Evolutionary conservation across 1,140 invertebrate species (phyloP).

Genomic region (Daktulosphaira vitifoliae): DNA sequence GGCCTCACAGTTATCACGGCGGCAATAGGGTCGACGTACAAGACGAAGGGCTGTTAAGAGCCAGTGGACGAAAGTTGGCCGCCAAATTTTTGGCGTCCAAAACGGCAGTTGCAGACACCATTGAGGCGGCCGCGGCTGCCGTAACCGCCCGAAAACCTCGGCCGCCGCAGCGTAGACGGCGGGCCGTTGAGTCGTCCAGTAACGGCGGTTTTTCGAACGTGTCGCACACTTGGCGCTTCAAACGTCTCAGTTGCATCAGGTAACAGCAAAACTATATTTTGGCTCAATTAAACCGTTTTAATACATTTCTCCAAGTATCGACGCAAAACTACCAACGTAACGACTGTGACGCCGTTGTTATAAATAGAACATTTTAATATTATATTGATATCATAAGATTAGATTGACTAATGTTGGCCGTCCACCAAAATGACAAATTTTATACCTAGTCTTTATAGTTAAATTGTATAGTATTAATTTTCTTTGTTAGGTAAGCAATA

Average conservation of each 20-base stretch:
- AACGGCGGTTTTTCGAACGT: constrained; percentile 26
- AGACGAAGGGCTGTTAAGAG: neutral
- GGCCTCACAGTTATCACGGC: neutral
- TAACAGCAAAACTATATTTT: no score
- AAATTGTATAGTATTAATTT: no score
- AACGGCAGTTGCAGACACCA: neutral
- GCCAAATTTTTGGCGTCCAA: constrained; percentile 13
- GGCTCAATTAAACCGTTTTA: no score
- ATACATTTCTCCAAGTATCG: no score
- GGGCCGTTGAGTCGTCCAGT: neutral
- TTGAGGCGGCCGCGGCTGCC: neutral
- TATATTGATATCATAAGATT: no score
- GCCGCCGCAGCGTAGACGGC: neutral
- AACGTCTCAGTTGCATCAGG: neutral
- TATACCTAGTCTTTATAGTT: no score
- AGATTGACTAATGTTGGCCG: no score
- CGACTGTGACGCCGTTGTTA: no score
- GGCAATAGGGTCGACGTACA: neutral
- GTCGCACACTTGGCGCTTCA: constrained; percentile 31
- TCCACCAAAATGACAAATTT: no score
- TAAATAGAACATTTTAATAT: no score
- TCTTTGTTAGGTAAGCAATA: no score
- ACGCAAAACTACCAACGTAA: no score
- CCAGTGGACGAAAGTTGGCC: constrained; percentile 11
- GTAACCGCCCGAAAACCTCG: neutral